These are phyloP conservation scores for Cyclina sinensis DNA, from an alignment of 1,140 invertebrate genomes.

Conservation along the genomic window DNA sequence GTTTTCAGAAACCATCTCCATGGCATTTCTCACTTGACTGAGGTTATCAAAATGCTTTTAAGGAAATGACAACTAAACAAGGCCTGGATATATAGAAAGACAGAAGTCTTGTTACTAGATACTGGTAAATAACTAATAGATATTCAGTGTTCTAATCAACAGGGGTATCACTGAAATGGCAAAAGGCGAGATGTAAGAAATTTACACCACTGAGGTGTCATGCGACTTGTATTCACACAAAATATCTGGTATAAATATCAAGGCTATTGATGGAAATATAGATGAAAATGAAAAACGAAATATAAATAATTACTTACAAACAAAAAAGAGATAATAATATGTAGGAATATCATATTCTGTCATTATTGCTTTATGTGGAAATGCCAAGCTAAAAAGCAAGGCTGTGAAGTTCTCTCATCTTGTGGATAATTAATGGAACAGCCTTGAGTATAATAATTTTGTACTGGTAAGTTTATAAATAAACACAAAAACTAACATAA, in stretches of 20 bases:
- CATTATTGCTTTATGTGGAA: not conserved
- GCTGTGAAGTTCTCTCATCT: no score
- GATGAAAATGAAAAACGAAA: not conserved
- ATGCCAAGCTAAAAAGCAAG: not conserved
- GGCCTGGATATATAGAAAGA: not conserved
- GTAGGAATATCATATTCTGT: not conserved
- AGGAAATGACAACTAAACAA: not conserved
- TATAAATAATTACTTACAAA: not conserved
- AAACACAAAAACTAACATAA: no score
- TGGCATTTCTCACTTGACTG: not conserved
- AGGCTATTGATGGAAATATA: not conserved
- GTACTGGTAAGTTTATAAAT: no score
- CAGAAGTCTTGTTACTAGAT: not conserved
- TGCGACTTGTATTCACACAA: not conserved
- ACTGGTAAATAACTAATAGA: not conserved
- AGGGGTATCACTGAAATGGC: not conserved
- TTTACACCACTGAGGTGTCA: not conserved
- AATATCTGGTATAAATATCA: no score
- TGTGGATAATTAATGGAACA: no score
- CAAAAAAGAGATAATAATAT: not conserved
- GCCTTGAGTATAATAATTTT: no score
- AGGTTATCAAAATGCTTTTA: slow-evolving; percentile 37
- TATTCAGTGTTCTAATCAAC: not conserved
- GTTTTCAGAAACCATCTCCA: not conserved
- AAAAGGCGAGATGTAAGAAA: not conserved